Evolutionary conservation across 2,888 invertebrate species (phyloP).

Genomic region (Parascotia fuliginaria): DNA sequence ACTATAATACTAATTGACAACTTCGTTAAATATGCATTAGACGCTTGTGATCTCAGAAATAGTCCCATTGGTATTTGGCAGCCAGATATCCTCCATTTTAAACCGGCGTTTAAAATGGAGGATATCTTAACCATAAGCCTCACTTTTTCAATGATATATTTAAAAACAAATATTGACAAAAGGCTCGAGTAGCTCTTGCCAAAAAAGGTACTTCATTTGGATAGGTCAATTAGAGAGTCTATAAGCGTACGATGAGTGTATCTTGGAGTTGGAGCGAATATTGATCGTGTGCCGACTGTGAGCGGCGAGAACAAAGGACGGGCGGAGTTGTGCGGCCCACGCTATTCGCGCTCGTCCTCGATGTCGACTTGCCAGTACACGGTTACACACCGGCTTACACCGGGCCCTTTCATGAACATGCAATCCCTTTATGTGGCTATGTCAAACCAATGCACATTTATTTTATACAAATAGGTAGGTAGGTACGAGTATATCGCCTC

Average conservation of each 20-base stretch:
- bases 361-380: neutral
- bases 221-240: slow-evolving; percentile 35
- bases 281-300: slow-evolving; percentile 57
- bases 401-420: neutral
- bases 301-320: slow-evolving; percentile 62
- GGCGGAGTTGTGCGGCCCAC: slow-evolving; percentile 42
- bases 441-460: too few species aligned
- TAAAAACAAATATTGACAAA: neutral
- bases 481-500: too few species aligned
- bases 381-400: neutral
- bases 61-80: too few species aligned
- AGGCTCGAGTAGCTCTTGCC: too few species aligned
- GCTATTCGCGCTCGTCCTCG: slow-evolving; percentile 23
- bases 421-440: too few species aligned
- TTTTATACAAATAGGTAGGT: too few species aligned
- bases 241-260: slow-evolving; percentile 38
- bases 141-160: neutral
- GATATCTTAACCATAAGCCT: too few species aligned
- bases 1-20: too few species aligned
- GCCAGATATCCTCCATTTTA: too few species aligned
- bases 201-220: neutral
- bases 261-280: slow-evolving; percentile 51
- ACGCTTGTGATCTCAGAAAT: too few species aligned
- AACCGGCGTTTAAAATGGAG: too few species aligned
- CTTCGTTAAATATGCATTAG: too few species aligned